Evolutionary conservation across 2,888 invertebrate genomes (phyloP).

Genomic region (Orthonychiurus folsomi): DNA sequence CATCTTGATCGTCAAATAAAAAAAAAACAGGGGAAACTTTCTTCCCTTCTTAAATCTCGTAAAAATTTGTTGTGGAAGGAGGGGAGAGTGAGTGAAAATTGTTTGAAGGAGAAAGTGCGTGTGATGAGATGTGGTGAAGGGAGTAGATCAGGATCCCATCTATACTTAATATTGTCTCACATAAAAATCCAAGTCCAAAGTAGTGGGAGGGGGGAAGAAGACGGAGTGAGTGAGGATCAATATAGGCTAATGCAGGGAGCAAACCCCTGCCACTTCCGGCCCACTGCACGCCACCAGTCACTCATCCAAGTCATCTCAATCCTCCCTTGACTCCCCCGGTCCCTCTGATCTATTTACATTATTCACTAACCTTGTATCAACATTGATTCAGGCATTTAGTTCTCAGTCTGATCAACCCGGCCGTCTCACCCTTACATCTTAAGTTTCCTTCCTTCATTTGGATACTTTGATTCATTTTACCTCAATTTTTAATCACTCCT

Average conservation of each 20-base stretch:
- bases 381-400: neutral
- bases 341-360: neutral
- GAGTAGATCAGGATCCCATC: neutral
- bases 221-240: neutral
- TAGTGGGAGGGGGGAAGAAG: neutral
- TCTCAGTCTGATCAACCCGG: no score
- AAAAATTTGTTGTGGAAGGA: no score
- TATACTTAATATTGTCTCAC: neutral
- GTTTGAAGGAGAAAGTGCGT: neutral
- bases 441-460: no score
- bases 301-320: neutral
- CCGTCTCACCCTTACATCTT: no score
- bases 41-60: no score
- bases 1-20: neutral
- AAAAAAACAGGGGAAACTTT: no score
- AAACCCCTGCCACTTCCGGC: neutral
- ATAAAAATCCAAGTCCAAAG: neutral
- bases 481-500: no score
- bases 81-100: no score
- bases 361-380: slow-evolving; percentile 1
- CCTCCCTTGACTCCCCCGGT: neutral
- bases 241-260: neutral
- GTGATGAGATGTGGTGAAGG: neutral
- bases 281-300: neutral
- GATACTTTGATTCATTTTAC: no score